These are phyloP conservation scores for Cepaea nemoralis DNA, from an alignment of 1,140 invertebrate genomes.

Conservation along the genomic window DNA sequence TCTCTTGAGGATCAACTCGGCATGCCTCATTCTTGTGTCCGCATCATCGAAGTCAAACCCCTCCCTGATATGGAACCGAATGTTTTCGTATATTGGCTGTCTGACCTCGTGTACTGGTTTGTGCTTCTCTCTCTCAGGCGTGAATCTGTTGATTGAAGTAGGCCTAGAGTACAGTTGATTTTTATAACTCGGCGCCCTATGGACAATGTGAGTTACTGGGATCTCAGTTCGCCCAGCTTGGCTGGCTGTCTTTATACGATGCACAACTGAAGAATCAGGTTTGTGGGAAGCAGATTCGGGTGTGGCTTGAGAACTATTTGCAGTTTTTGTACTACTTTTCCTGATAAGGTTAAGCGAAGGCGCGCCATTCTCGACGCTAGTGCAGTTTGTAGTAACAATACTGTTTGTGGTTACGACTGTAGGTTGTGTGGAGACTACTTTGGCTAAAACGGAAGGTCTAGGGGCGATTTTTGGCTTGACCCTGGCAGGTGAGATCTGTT, in stretches of 20 bases:
- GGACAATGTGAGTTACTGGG: background rate
- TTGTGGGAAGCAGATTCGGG: background rate
- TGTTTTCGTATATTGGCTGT: slow-evolving; percentile 19
- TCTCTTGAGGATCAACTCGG: slow-evolving; percentile 23
- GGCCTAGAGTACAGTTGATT: background rate
- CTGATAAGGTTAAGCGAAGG: background rate
- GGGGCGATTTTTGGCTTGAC: slow-evolving; percentile 4
- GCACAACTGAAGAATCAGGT: background rate
- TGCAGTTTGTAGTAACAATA: background rate
- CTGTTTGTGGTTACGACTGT: background rate
- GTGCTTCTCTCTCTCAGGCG: background rate
- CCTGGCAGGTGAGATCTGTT: background rate
- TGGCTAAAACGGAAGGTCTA: background rate
- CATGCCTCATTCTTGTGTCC: background rate
- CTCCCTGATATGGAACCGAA: background rate
- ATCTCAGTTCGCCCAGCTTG: background rate
- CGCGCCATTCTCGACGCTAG: too few species aligned
- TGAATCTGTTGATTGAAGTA: background rate
- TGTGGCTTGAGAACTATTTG: background rate
- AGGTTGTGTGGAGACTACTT: background rate
- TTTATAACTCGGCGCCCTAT: background rate
- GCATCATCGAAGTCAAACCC: slow-evolving; percentile 23
- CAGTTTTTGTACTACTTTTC: background rate
- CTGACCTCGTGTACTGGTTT: background rate
- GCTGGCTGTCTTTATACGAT: background rate